Base-by-base conservation (phyloP, 2,797 vertebrate genomes). In the Thamnophis elegans region DNA sequence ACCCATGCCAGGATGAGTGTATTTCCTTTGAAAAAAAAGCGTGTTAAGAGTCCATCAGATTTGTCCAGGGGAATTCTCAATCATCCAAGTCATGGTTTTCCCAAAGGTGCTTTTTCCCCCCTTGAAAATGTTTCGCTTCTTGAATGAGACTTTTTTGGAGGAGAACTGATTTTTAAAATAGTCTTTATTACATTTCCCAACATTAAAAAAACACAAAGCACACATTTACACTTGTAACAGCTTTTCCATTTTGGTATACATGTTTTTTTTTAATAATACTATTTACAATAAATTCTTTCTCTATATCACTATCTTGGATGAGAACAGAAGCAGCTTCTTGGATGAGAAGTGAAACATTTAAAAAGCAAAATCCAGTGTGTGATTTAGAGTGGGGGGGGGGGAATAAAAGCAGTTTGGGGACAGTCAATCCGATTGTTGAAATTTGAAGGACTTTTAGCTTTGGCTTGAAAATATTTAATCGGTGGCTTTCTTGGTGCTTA, bases 401-500 rank as follows among this genome's bases (percentile, higher is more conserved):
- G 1, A 32, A 16, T 26, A 11, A 60, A 60, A 60, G 14, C 65
- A 36, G 1, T 18, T 73, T 73, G 32, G 65, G 14, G n/a, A 73
- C 14, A 36, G 7, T 73, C 65, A 32, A 36, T 73, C n/a, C 36
- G 90, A 86, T 93, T 32, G 25, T 88, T 56, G 20, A 56, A 25
- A 28, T 3, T 59, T 20, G 88, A 2, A 7, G 68, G 86, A 88
- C 91, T 93, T 95, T 54, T 47, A 26, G 2, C 85, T 94, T 93
- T 68, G 91, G 73, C 94, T 93, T 68, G 51, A 90, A 82, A 89
- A 93, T 65, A 87, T 94, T 96, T 96, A 94, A 96, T 95, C 94
- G 92, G 78, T 42, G 14, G 65, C 2, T 2, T 68, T 32, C 13
- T 68, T 68, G 65, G 14, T 32, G 65, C 65, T 32, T 16, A 68